A percentile compares a stretch with the other conserved stretches of the same genome.
Conservation (phyloP, 2,888 invertebrate species). For the Pyrocoelia pectoralis region DNA sequence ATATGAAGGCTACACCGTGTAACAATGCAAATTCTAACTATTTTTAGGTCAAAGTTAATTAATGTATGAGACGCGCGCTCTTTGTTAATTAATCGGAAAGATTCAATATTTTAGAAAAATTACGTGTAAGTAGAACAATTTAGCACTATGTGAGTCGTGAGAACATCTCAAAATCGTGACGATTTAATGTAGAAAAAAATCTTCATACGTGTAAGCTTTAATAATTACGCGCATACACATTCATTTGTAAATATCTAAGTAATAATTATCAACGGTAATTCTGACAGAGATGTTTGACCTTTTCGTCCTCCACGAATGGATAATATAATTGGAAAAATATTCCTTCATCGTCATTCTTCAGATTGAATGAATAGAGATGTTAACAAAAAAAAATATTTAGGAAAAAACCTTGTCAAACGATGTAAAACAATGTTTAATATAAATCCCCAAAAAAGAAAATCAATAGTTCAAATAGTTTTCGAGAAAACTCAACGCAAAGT, state of each 20-base stretch:
- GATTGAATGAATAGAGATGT: neutral
- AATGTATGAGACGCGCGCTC: neutral
- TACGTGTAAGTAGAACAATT: neutral
- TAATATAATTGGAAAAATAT: conserved; percentile 23
- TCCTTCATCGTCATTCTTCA: neutral
- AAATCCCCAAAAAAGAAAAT: no score
- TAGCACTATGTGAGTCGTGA: neutral
- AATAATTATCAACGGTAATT: conserved; percentile 30
- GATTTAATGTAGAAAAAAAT: conserved; percentile 16
- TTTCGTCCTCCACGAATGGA: conserved; percentile 11
- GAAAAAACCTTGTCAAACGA: no score
- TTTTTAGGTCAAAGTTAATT: neutral
- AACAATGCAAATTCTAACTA: conserved; percentile 1
- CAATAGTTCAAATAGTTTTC: no score
- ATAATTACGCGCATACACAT: conserved; percentile 28
- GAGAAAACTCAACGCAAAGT: no score
- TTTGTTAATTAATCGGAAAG: neutral
- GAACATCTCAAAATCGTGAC: conserved; percentile 24
- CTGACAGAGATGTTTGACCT: conserved; percentile 27
- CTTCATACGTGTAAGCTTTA: conserved; percentile 18
- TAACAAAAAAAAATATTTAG: no score
- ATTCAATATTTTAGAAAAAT: neutral
- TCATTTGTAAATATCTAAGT: conserved; percentile 25
- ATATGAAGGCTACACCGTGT: neutral
- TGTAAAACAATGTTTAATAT: no score